phyloP scores from a whole-genome alignment of 2,888 invertebrate genomes.

The Papilio elwesi region DNA sequence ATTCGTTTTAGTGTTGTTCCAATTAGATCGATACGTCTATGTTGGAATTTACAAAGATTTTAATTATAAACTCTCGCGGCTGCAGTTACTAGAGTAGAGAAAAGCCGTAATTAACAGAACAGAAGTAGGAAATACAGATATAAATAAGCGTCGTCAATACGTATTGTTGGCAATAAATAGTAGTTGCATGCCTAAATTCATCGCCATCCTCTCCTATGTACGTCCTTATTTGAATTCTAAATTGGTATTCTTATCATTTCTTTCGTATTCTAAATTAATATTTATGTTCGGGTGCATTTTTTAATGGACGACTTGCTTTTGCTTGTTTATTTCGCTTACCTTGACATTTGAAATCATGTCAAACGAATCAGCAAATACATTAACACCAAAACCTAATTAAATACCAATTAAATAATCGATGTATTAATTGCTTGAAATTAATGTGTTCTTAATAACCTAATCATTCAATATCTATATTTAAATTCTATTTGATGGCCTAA shows the following conservation, averaged over 20 bases:
- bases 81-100: no score
- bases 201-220: no score
- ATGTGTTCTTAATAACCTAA: not conserved
- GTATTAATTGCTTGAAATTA: not conserved
- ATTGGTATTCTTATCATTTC: not conserved
- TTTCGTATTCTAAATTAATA: not conserved
- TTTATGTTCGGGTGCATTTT: not conserved
- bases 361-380: constrained; percentile 14
- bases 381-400: constrained; percentile 14
- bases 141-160: no score
- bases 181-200: no score
- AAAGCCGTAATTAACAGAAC: no score
- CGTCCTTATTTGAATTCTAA: no score
- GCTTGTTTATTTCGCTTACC: not conserved
- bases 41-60: not conserved
- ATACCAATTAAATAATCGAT: constrained; percentile 9
- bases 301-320: not conserved
- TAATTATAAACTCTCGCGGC: not conserved
- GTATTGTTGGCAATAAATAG: no score
- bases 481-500: not conserved
- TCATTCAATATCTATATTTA: not conserved
- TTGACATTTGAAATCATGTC: constrained; percentile 19
- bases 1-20: constrained; percentile 10
- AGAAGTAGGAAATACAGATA: no score
- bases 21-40: not conserved